A percentile compares a stretch with the other conserved stretches of the same genome.
These are phyloP conservation scores for Porites rus DNA, from an alignment of 92 coral and sea anemone genomes.

Conservation along the genomic window DNA sequence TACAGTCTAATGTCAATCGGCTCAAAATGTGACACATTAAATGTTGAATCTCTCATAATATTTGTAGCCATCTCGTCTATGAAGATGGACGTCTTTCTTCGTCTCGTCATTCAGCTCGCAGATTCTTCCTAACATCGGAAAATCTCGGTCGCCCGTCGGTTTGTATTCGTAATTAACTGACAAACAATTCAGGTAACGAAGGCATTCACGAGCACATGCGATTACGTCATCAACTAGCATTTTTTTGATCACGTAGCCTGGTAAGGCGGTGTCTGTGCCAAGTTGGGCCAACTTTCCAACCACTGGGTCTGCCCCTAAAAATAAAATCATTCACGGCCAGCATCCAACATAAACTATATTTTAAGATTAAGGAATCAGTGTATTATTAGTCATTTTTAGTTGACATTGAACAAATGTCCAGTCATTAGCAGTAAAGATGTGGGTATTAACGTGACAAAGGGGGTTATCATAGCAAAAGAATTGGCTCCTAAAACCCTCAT, in stretches of 20 bases:
- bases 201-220: conserved; percentile 82
- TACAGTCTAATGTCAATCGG: neutral
- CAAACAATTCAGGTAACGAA: conserved; percentile 52
- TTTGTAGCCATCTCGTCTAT: conserved; percentile 41
- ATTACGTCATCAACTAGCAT: conserved; percentile 67
- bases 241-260: conserved; percentile 57
- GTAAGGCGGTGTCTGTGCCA: conserved; percentile 35
- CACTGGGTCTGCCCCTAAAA: conserved; percentile 37
- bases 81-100: conserved; percentile 20
- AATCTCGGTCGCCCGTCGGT: conserved; percentile 22
- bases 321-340: neutral
- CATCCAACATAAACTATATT: no score
- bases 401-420: no score
- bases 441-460: no score
- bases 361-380: no score
- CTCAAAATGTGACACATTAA: neutral
- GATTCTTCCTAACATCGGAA: conserved; percentile 32
- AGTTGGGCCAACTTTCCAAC: conserved; percentile 53
- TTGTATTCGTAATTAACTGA: conserved; percentile 74
- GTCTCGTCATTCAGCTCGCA: conserved; percentile 70
- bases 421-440: no score
- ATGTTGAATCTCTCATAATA: conserved; percentile 62
- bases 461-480: no score
- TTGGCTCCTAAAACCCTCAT: neutral
- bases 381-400: no score